phyloP scores from a whole-genome alignment of 2,113 vertebrate species.

The Psittacara wagleri region DNA sequence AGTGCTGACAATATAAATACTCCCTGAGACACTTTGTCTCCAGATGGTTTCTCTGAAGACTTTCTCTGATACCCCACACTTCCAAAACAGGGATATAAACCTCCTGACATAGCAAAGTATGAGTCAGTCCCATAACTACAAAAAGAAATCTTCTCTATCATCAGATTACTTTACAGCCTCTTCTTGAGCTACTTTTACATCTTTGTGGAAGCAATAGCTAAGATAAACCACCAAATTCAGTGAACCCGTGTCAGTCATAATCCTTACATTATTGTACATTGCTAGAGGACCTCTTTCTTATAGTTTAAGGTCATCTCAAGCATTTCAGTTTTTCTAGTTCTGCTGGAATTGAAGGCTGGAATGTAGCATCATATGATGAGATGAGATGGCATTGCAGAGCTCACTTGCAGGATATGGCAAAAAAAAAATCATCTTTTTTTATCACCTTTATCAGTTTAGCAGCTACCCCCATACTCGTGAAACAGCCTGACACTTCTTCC shows the following conservation, averaged over 20 bases:
- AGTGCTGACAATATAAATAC: conserved; percentile 47
- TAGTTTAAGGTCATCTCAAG: not conserved
- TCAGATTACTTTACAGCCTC: not conserved
- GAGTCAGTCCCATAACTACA: conserved; percentile 25
- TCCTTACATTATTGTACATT: not conserved
- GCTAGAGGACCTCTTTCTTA: not conserved
- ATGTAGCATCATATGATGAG: not conserved
- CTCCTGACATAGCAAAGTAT: conserved; percentile 44
- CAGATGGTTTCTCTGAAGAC: conserved; percentile 46
- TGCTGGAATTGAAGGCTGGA: not conserved
- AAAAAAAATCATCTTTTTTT: not conserved
- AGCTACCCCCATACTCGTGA: not conserved
- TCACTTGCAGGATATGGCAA: not conserved
- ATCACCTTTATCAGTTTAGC: not conserved
- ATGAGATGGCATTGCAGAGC: not conserved
- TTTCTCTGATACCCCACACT: conserved; percentile 20
- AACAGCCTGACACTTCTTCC: not conserved
- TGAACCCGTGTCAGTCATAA: fast-evolving
- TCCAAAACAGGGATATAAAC: conserved; percentile 36
- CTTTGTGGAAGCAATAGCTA: not conserved
- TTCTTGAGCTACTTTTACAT: not conserved
- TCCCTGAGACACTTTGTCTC: conserved; percentile 12
- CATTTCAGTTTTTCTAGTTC: not conserved
- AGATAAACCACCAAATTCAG: not conserved
- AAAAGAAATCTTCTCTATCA: not conserved